Evolutionary conservation across 2,888 invertebrate species (phyloP).

Genomic region (Dendrolimus pini): DNA sequence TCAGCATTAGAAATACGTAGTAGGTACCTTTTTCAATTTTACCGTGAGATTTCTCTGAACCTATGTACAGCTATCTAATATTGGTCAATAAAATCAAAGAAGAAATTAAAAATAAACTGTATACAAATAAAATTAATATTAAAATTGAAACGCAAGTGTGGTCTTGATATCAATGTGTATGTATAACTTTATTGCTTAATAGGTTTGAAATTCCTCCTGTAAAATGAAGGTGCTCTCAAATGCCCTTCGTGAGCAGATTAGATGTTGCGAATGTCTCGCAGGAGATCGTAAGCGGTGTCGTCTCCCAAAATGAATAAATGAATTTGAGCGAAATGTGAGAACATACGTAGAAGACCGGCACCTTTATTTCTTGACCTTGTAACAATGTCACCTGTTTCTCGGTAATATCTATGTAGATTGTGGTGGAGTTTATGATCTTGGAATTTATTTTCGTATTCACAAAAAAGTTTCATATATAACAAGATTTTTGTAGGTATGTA

Average conservation of each 20-base stretch:
- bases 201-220: no score
- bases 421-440: not conserved
- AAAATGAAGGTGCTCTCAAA: no score
- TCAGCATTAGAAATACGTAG: no score
- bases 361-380: not conserved
- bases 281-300: conserved; percentile 4
- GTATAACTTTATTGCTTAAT: no score
- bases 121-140: no score
- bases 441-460: not conserved
- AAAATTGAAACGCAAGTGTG: no score
- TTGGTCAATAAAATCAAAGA: no score
- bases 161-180: no score
- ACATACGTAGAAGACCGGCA: not conserved
- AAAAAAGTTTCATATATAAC: not conserved
- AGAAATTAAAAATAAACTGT: no score
- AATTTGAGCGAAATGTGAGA: not conserved
- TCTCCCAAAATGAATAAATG: conserved; percentile 1
- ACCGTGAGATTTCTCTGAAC: no score
- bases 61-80: no score
- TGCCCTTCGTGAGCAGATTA: not conserved
- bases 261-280: conserved; percentile 16
- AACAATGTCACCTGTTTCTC: not conserved
- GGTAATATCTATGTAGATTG: conserved; percentile 5
- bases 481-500: not conserved
- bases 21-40: no score